Evolutionary conservation across 2,888 invertebrate species (phyloP), one percentile per base, ranked within the genome.

Genomic region (Pegoplata infirma): DNA sequence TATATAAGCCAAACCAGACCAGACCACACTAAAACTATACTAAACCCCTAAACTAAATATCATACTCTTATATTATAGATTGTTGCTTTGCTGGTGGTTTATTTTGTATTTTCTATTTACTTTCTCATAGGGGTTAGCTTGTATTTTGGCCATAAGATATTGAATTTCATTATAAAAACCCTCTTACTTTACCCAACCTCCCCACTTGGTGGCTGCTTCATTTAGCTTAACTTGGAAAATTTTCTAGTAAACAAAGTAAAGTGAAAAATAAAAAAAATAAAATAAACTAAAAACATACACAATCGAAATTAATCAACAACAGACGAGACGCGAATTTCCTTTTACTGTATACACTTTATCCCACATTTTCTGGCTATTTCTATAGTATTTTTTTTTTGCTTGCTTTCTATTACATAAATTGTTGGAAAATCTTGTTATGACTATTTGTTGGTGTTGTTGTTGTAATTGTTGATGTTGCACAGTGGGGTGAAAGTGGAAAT

Each of bases 301-400:
- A 81, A 80, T 75, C 61, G 75, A 81, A 81, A 81, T 81, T 81
- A 81, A 81, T 81, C 81, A 80, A 81, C 80, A 81, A 74, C 80
- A 81, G 81, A 80, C 81, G 76, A 76, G 81, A 80, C 81, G 81
- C 80, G 80, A 81, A 75, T 76, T 81, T 80, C 73, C 73, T 73
- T 76, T 16, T 49, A 5, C n/a, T 12, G 16, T 44, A 7, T 16
- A 47, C 46, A 49, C 28, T 71, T 51, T n/a, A n/a, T 55, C 67
- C 19, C 46, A 44, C 53, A 47, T 47, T 56, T 58, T 46, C 49
- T 32, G 14, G 17, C 44, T 21, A 14, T 63, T 55, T 25, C 28
- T 44, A 14, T 19, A 21, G 55, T 49, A 28, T 23, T 77, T 67
- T n/a, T n/a, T n/a, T n/a, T n/a, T n/a, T n/a, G n/a, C n/a, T n/a